Conservation (phyloP, 1,140 invertebrate species). For the Galleria mellonella region DNA sequence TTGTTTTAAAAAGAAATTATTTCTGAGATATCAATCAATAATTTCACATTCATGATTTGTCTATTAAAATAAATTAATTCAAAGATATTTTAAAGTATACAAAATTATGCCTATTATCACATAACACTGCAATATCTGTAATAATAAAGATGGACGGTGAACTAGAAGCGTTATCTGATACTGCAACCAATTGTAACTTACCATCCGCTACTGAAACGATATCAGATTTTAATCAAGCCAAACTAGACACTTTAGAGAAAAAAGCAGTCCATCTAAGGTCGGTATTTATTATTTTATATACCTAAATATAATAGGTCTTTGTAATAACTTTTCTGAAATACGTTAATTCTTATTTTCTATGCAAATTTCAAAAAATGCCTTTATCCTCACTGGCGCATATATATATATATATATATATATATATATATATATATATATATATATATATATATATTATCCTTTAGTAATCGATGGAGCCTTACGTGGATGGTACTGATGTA, state of each 20-base stretch:
- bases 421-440: too few species aligned
- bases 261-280: slow-evolving; percentile 64
- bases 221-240: slow-evolving; percentile 52
- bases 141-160: slow-evolving; percentile 47
- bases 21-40: not conserved
- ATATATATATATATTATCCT: too few species aligned
- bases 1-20: slow-evolving; percentile 1
- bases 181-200: slow-evolving; percentile 50
- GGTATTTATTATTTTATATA: not conserved
- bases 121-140: too few species aligned
- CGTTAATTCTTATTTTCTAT: too few species aligned
- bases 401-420: too few species aligned
- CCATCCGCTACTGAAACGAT: slow-evolving; percentile 44
- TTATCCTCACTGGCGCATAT: too few species aligned
- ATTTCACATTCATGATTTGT: not conserved
- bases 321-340: too few species aligned
- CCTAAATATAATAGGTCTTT: too few species aligned
- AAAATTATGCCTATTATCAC: slow-evolving; percentile 10
- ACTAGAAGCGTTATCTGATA: slow-evolving; percentile 51
- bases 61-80: not conserved
- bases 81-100: slow-evolving; percentile 6
- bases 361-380: too few species aligned
- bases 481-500: too few species aligned
- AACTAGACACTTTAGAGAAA: slow-evolving; percentile 60
- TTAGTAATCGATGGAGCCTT: too few species aligned